Percentiles rank a stretch among this genome's conserved stretches.
Evolutionary conservation across 92 coral and sea anemone species (phyloP).

Genomic region (Palythoa grandis): DNA sequence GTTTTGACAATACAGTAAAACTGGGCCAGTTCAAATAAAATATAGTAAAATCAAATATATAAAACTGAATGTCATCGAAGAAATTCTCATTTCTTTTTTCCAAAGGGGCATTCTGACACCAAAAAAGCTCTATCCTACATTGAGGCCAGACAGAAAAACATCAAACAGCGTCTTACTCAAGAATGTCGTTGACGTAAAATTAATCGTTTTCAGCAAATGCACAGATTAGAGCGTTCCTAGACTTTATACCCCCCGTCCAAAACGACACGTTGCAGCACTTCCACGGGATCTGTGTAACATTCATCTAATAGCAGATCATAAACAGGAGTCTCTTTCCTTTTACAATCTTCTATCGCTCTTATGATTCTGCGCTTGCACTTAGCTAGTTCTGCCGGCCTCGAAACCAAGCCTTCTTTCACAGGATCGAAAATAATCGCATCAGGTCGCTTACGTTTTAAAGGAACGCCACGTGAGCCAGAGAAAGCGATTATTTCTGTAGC

Average conservation of each 20-base stretch:
- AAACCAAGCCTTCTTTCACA: slow-evolving; percentile 4
- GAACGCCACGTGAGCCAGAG: slow-evolving; percentile 24
- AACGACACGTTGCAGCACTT: slow-evolving; percentile 1
- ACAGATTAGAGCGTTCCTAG: background rate
- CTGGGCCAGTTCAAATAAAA: too few species aligned
- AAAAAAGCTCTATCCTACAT: too few species aligned
- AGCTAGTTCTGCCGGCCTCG: background rate
- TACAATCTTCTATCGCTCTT: slow-evolving; percentile 15
- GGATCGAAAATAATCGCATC: slow-evolving; percentile 9
- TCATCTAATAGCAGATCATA: slow-evolving; percentile 27
- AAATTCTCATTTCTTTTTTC: too few species aligned
- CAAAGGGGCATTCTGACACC: too few species aligned
- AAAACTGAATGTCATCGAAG: too few species aligned
- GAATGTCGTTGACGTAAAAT: too few species aligned
- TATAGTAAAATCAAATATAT: too few species aligned
- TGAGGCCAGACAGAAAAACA: too few species aligned
- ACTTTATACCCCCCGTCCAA: background rate
- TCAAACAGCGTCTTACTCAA: background rate
- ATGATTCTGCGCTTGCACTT: slow-evolving; percentile 7
- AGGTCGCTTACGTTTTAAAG: slow-evolving; percentile 17
- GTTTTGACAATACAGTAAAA: too few species aligned
- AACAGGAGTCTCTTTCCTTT: slow-evolving; percentile 20
- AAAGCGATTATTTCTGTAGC: slow-evolving; percentile 27
- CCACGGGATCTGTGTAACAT: slow-evolving; percentile 6
- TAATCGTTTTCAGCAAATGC: background rate